Evolutionary conservation across 2,797 vertebrate species (phyloP), one percentile per base, ranked within the genome.

Genomic region (Aeoliscus strigatus): DNA sequence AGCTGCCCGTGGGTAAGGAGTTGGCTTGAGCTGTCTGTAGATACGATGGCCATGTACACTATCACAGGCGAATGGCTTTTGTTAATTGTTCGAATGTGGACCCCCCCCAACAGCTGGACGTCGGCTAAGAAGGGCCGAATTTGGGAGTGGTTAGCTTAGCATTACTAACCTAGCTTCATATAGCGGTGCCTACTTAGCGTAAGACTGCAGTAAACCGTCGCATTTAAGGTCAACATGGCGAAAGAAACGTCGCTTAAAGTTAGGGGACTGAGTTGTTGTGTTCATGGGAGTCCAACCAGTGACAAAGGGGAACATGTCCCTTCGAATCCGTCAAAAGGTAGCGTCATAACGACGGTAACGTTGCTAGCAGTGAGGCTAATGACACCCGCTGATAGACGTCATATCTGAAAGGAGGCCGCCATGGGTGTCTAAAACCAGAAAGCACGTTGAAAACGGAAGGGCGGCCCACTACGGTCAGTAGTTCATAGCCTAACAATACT

Each of bases 1-100:
- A 83, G 94, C 94, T 64, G 94, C 94, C 65, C 90, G 94, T 51
- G 94, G 94, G 94, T 97, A 85, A 86, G 92, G 26, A 36, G 33
- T 31, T 3, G 1, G 5, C 36, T 25, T 26, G 3, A 25, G 13
- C 2, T 2, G 14, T 3, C 12, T 46, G 18, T 37, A 8, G 10
- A 39, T 25, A 1, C 2, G 0, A 3, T 12, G 24, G 6, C 6
- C 1, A 1, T 4, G 1, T 0, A 12, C 2, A 3, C 2, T 10
- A 14, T 11, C 1, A 4, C 6, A 4, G 15, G 16, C 31, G 2
- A 12, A 10, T 26, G 25, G 42, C 1, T 39, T 35, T 3, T 4
- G 28, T 16, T 31, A 33, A 18, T 16, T 6, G 31, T 51, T 35
- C 36, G 30, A 50, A 33, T 21, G 60, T 51, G 28, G 30, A 40